Evolutionary conservation across 2,113 vertebrate species (phyloP), one percentile per base, ranked within the genome.

Genomic region (Apaloderma vittatum): DNA sequence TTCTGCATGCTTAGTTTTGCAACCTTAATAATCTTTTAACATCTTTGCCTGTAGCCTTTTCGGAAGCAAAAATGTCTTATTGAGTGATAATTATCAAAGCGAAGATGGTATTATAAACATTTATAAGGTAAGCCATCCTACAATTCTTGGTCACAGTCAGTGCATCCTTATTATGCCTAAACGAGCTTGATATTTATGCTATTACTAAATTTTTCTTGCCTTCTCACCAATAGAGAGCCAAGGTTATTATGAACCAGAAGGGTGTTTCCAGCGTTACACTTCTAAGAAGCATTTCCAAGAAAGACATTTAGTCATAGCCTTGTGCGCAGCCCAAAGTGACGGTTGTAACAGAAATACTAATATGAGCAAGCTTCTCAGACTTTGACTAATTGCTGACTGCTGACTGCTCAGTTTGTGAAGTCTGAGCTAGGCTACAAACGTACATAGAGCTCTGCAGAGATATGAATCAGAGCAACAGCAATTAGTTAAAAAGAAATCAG

Each of bases 221-320:
- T 61, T 71, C 77, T 89, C 16, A 62, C 73, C 67, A 87, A 57
- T 1, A 86, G 81, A 48, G 30, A 49, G n/a, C 20, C 70, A 77
- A 36, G 48, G 14, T 88, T 62, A 59, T 66, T 84, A 45, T 12
- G 51, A 78, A 74, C 40, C 67, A 90, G 73, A 55, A 57, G 82
- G 73, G 45, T 36, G 18, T 57, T 85, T 86, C 86, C 67, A 79
- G 79, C 43, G 34, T 76, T 77, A 70, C 78, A 51, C 79, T 92
- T 96, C 82, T 75, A 91, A 92, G 92, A 93, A 93, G 58, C 72
- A 83, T 73, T 97, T 96, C 91, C 80, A 96, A 97, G 96, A 95
- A 89, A 93, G 76, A 80, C 40, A 76, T 95, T 97, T 96, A 96
- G 91, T 95, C 91, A 94, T 63, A 96, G 87, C 37, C 82, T 46